Base-by-base conservation (phyloP, 2,888 invertebrate genomes). In the Caradrina kadenii region DNA sequence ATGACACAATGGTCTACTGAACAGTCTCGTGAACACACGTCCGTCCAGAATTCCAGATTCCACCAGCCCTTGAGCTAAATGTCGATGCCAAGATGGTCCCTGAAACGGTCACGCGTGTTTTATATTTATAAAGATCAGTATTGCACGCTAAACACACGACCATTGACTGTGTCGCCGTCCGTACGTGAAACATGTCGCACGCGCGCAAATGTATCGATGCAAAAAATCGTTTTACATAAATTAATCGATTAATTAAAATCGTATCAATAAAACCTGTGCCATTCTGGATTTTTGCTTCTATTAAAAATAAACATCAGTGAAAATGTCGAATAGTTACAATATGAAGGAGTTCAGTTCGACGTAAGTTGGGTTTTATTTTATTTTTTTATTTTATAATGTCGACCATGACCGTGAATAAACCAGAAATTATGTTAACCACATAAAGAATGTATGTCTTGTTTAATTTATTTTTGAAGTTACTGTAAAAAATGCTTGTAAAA, bases 291-390 rank as follows among this genome's bases (percentile, higher is more conserved):
- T 69, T 68, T 15, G 11, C 8, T 62, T 31, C 35, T 2, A n/a
- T n/a, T 45, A 49, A 61, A 65, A 73, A 63, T 26, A 65, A 79
- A 67, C 71, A 80, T 60, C 82, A 86, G 89, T 89, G 87, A 90
- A 83, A 82, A 95, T 95, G 95, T 80, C 94, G 63, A 91, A 95
- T 81, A 93, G 88, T 85, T 95, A 93, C 81, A 94, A 91, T 62
- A 94, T 96, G 95, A 96, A 94, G 90, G 94, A 95, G 66, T 96
- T 94, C 77, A 95, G 95, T 84, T 96, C 95, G 15, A 96, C 94
- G 95, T 96, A 88, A 95, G 95, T 94, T 83, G 67, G 35, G 4
- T 52, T 72, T 82, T 64, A 26, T 26, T 60, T 53, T 19, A 11
- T 19, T 35, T 62, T 49, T 63, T 39, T 48, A 56, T 3, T 21